Evolutionary conservation across 2,113 vertebrate genomes (phyloP), one percentile per base, ranked within the genome.

Genomic region (Myotis davidii): DNA sequence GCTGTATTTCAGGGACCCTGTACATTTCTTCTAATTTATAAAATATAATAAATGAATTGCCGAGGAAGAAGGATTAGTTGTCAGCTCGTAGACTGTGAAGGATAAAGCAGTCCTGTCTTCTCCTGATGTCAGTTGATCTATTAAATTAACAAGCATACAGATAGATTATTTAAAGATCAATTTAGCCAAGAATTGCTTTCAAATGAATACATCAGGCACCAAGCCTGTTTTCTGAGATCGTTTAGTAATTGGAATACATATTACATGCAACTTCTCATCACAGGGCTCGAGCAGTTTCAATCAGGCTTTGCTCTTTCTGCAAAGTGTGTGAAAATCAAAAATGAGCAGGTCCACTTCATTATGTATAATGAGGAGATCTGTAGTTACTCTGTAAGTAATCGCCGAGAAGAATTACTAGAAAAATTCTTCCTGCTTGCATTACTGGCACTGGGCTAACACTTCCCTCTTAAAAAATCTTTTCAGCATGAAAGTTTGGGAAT

Each of bases 131-230:
- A 97, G 81, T 93, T 87, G 37, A 82, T 42, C 79, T 70, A 54
- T 32, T 73, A 85, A 91, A 96, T 96, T 95, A 97, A 94, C 95
- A 96, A 73, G 93, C 67, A 16, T 96, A 93, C 91, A 97, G 94
- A 95, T 93, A 97, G 97, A 97, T 97, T 97, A 97, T 97, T 97
- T 98, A 96, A 98, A 97, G 96, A 97, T 97, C 97, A 97, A 90
- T 98, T 97, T 96, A 96, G 76, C 83, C 88, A 89, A 54, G 96
- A 97, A 97, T 95, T 94, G 96, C 95, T 97, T 97, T 95, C 93
- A 87, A 90, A 97, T 97, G 97, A 97, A 96, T 93, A 91, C 74
- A 95, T 96, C 93, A 95, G 90, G 83, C 91, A 95, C 37, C 65
- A n/a, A 91, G 96, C 74, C 93, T 97, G 91, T 94, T 95, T 96